phyloP scores from a whole-genome alignment of 2,888 invertebrate species.

The Achlya flavicornis region DNA sequence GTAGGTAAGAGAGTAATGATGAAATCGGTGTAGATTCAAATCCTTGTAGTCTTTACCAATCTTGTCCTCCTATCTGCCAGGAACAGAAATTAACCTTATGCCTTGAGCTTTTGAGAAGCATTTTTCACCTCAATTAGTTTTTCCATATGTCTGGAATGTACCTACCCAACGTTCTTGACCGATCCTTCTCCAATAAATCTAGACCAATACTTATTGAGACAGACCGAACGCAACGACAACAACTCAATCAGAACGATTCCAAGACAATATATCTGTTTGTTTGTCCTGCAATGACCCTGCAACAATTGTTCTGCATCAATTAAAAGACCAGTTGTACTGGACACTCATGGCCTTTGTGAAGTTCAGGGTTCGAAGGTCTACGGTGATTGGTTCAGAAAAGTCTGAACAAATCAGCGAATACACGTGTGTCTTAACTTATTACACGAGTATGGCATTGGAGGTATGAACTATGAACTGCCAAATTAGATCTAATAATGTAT shows the following conservation, averaged over 20 bases:
- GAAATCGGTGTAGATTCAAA: no score
- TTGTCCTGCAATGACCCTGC: constrained; percentile 3
- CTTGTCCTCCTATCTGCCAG: no score
- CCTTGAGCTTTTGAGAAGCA: no score
- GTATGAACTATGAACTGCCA: background rate
- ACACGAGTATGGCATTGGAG: background rate
- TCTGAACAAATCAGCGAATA: background rate
- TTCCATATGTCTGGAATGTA: no score
- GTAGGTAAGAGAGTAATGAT: no score
- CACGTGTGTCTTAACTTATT: background rate
- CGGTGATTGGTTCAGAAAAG: background rate
- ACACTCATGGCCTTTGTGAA: background rate
- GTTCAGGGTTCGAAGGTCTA: background rate
- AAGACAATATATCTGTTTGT: background rate
- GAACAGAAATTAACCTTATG: no score
- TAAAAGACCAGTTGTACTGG: background rate
- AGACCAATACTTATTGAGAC: background rate
- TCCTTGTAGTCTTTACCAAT: no score
- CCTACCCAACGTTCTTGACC: background rate
- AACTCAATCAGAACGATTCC: background rate
- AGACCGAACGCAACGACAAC: background rate
- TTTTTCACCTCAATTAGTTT: no score
- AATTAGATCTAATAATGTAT: no score
- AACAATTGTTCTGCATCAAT: constrained; percentile 1
- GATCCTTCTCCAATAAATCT: background rate